A percentile compares a stretch with the other conserved stretches of the same genome.
Evolutionary conservation across 2,113 vertebrate species (phyloP).

Genomic region (Calidris pygmaea): DNA sequence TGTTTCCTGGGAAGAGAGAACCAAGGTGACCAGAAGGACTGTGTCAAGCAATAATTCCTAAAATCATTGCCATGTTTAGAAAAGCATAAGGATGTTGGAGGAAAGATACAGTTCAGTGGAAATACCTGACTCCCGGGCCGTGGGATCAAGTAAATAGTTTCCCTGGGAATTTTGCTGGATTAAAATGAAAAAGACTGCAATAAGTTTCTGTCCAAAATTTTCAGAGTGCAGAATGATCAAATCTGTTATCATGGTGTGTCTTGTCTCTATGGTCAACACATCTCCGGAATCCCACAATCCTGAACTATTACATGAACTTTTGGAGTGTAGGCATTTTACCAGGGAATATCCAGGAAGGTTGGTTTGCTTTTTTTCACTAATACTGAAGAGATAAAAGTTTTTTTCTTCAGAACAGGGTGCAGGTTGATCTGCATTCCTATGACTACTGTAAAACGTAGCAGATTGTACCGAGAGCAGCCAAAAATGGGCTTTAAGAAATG

Average conservation of each 20-base stretch:
- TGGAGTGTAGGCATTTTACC: background rate
- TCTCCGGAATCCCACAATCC: background rate
- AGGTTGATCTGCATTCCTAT: background rate
- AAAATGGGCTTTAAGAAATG: background rate
- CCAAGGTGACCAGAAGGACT: background rate
- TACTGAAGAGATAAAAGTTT: background rate
- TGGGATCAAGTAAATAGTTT: background rate
- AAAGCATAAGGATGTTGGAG: background rate
- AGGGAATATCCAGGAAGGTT: background rate
- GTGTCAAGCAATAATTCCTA: background rate
- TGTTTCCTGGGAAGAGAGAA: no score
- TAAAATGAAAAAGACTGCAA: background rate
- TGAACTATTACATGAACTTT: fast-evolving
- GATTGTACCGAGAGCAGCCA: background rate
- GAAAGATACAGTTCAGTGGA: background rate
- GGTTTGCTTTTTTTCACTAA: background rate
- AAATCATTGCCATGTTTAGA: background rate
- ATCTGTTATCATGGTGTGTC: fast-evolving
- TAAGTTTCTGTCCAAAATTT: background rate
- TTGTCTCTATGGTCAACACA: background rate
- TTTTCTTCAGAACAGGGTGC: background rate
- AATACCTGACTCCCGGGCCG: background rate
- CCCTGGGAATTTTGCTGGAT: background rate
- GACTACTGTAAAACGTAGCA: background rate
- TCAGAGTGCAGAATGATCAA: background rate